Percentiles rank a stretch among this genome's conserved stretches.
Conservation (phyloP, 2,888 invertebrate genomes). For the Erebia palarica region DNA sequence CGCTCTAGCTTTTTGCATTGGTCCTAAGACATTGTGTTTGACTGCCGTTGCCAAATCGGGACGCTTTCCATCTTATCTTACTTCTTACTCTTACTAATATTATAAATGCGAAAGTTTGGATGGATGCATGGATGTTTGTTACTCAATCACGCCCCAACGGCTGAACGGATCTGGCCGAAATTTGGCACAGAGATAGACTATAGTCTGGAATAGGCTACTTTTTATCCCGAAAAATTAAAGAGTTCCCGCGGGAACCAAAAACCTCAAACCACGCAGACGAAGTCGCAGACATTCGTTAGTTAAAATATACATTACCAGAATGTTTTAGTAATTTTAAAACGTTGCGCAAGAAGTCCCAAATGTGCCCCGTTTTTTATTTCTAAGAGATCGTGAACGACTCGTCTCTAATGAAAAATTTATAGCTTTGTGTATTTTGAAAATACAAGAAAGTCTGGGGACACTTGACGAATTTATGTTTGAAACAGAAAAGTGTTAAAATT, state of each 20-base stretch:
- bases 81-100: too few relatives aligned
- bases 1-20: too few relatives aligned
- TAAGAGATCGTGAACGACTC: not conserved
- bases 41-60: conserved; percentile 30
- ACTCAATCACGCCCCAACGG: too few relatives aligned
- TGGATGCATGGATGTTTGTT: too few relatives aligned
- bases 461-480: not conserved
- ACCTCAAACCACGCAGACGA: too few relatives aligned
- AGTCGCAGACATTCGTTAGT: too few relatives aligned
- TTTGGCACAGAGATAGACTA: too few relatives aligned
- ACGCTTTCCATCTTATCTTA: conserved; percentile 26
- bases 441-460: not conserved
- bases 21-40: conserved; percentile 19
- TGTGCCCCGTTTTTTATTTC: not conserved
- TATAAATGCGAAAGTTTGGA: too few relatives aligned
- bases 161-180: too few relatives aligned
- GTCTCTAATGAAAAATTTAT: not conserved
- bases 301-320: conserved; percentile 28
- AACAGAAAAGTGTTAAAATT: not conserved
- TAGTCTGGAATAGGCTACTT: too few relatives aligned
- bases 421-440: not conserved
- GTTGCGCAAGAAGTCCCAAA: not conserved
- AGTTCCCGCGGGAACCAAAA: too few relatives aligned
- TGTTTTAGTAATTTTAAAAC: conserved; percentile 19
- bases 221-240: too few relatives aligned